Conservation (phyloP, 1,140 invertebrate species). For the Bilobella aurantiaca region DNA sequence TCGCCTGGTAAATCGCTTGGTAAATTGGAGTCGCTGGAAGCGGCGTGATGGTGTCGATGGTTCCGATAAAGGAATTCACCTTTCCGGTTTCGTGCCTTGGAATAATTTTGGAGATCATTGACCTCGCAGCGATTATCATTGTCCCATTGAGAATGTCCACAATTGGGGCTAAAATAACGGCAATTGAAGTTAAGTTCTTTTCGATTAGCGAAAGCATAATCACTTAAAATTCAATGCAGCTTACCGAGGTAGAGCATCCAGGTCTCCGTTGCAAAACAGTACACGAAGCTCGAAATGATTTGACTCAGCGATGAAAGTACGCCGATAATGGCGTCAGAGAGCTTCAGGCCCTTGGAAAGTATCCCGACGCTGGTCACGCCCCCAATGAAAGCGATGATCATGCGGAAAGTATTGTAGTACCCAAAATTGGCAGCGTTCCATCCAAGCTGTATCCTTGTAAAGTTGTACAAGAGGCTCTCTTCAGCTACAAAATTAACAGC, state of each 20-base stretch:
- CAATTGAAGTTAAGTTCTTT: background rate
- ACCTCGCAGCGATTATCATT: slow-evolving; percentile 45
- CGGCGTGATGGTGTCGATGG: slow-evolving; percentile 24
- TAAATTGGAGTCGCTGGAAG: slow-evolving; percentile 26
- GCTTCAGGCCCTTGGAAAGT: slow-evolving; percentile 12
- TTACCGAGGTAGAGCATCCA: slow-evolving; percentile 68
- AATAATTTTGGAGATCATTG: slow-evolving; percentile 48
- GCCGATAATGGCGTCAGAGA: slow-evolving; percentile 59
- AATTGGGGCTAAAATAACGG: slow-evolving; percentile 37
- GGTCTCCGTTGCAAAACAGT: slow-evolving; percentile 62
- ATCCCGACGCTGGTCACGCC: slow-evolving; percentile 23
- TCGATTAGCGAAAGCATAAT: background rate
- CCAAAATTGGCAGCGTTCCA: slow-evolving; percentile 22
- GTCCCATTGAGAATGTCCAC: slow-evolving; percentile 48
- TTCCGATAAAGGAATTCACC: slow-evolving; percentile 23
- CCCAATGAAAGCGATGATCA: slow-evolving; percentile 26
- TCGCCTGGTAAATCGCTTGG: slow-evolving; percentile 21
- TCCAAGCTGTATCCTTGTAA: slow-evolving; percentile 16
- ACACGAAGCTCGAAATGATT: slow-evolving; percentile 67
- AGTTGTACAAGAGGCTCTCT: slow-evolving; percentile 20
- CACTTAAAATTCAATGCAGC: background rate
- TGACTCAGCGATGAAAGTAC: slow-evolving; percentile 69
- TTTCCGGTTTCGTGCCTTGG: slow-evolving; percentile 26
- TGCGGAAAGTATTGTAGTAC: slow-evolving; percentile 23
- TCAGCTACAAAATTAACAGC: slow-evolving; percentile 14